A percentile compares a stretch with the other conserved stretches of the same genome.
Evolutionary conservation across 1,140 invertebrate genomes (phyloP).

Genomic region (Ceratoteleas bidentatus): DNA sequence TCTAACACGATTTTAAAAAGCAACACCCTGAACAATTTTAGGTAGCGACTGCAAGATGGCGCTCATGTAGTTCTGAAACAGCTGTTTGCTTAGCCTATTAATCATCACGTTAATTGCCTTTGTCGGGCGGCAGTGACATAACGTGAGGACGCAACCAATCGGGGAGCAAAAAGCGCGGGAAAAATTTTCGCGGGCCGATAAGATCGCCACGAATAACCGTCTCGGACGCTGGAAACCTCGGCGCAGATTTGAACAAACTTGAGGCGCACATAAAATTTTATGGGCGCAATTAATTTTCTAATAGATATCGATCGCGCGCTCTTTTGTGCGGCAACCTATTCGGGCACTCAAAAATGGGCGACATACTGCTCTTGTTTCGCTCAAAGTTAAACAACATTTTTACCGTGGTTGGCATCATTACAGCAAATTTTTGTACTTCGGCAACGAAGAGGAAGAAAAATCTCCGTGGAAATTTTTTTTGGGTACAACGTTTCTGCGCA

Average conservation of each 20-base stretch:
- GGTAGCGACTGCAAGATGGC: too few relatives aligned
- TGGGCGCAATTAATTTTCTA: slow-evolving; percentile 28
- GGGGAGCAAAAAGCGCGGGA: not conserved
- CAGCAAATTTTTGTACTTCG: too few relatives aligned
- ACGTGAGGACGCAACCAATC: not conserved
- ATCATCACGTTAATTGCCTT: not conserved
- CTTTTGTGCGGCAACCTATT: too few relatives aligned
- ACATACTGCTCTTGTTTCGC: too few relatives aligned
- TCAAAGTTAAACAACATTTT: too few relatives aligned
- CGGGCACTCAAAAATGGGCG: not conserved
- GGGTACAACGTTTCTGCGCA: too few relatives aligned
- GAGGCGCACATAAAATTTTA: slow-evolving; percentile 32
- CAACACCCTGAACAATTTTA: too few relatives aligned
- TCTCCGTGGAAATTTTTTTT: too few relatives aligned
- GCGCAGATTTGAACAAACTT: slow-evolving; percentile 27
- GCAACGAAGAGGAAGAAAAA: too few relatives aligned
- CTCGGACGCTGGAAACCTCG: slow-evolving; percentile 8
- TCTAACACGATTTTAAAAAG: too few relatives aligned
- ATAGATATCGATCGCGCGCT: slow-evolving; percentile 24
- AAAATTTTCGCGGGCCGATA: slow-evolving; percentile 1
- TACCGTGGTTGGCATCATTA: too few relatives aligned
- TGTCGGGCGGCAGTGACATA: slow-evolving; percentile 1
- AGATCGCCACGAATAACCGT: slow-evolving; percentile 15
- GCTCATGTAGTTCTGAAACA: too few relatives aligned
- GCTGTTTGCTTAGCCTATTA: not conserved